These are phyloP conservation scores for Spea hammondii DNA, from an alignment of 2,797 vertebrate genomes.

Conservation along the genomic window DNA sequence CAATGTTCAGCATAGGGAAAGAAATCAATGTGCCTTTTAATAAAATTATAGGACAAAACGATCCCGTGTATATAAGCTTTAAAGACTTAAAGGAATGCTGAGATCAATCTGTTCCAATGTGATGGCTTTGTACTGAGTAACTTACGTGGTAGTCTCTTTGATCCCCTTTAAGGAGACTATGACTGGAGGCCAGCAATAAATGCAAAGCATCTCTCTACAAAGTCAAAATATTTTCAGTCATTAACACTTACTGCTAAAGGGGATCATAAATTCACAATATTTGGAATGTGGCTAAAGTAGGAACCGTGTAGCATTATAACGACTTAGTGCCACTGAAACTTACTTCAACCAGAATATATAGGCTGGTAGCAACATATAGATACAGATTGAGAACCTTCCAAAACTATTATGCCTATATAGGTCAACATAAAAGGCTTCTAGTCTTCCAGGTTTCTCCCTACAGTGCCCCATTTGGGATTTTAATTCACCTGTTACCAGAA, in stretches of 20 bases:
- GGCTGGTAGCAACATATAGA: too few relatives aligned
- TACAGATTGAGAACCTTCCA: too few relatives aligned
- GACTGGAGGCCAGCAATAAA: conserved; percentile 63
- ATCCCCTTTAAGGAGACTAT: conserved; percentile 58
- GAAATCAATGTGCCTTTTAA: background rate
- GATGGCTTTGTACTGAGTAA: conserved; percentile 54
- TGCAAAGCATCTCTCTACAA: conserved; percentile 58
- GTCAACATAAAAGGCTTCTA: too few relatives aligned
- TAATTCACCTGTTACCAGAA: too few relatives aligned
- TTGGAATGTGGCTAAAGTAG: conserved; percentile 22
- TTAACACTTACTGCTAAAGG: conserved; percentile 42
- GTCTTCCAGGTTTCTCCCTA: too few relatives aligned
- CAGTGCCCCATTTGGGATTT: too few relatives aligned
- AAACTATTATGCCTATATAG: too few relatives aligned
- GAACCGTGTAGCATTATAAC: background rate
- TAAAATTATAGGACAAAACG: background rate
- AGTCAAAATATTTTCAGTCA: conserved; percentile 49
- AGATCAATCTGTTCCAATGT: conserved; percentile 55
- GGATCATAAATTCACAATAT: conserved; percentile 44
- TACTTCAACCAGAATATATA: too few relatives aligned
- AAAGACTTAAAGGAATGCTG: conserved; percentile 56
- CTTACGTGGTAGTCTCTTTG: conserved; percentile 57
- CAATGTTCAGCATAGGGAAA: background rate
- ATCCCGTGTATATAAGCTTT: conserved; percentile 34
- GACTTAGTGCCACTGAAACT: too few relatives aligned